Evolutionary conservation across 1,140 invertebrate genomes (phyloP), one percentile per base, ranked within the genome.

Genomic region (Agrypnia vestita): DNA sequence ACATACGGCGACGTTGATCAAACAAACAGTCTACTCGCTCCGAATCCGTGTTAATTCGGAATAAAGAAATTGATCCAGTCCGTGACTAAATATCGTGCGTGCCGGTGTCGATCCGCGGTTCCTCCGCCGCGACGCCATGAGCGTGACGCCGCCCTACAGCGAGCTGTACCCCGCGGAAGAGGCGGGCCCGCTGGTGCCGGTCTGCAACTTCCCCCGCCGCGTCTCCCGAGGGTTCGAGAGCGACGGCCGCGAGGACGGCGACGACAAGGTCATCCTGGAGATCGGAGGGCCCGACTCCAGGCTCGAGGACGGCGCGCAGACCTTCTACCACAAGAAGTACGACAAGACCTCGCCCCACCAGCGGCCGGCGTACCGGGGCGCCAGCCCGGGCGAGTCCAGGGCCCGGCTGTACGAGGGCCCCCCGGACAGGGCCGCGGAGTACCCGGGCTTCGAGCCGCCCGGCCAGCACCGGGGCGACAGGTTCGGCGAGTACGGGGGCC

Each of bases 321-420:
- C 88, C 4, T 90, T 90, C 73, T 89, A 87, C 6, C 89, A 89
- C 80, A 90, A 90, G 84, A 90, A 90, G 74, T 90, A 90, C 76
- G 89, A 89, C 69, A 90, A 89, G 80, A 90, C 88, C 0, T 89
- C 87, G 75, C 86, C 87, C 0, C 87, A 90, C 80, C 88, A 89
- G 44, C 81, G 88, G 49, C 86, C 87, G 3, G n/a, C 47, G 0
- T 89, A 89, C 77, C 86, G 88, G 62, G 74, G 89, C 55, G 88
- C 89, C 86, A 88, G 75, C 49, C 81, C 77, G 1, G 19, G 25
- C 13, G n/a, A n/a, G n/a, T 17, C 55, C 8, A 25, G 76, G 71
- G 55, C 25, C 3, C 47, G 78, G 21, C 67, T 69, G 12, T 78
- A 79, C 0, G 25, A 19, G 78, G 61, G 25, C 8, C 25, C 61